Evolutionary conservation across 2,888 invertebrate genomes (phyloP), one percentile per base, ranked within the genome.

Genomic region (Drosophila mayaguana): DNA sequence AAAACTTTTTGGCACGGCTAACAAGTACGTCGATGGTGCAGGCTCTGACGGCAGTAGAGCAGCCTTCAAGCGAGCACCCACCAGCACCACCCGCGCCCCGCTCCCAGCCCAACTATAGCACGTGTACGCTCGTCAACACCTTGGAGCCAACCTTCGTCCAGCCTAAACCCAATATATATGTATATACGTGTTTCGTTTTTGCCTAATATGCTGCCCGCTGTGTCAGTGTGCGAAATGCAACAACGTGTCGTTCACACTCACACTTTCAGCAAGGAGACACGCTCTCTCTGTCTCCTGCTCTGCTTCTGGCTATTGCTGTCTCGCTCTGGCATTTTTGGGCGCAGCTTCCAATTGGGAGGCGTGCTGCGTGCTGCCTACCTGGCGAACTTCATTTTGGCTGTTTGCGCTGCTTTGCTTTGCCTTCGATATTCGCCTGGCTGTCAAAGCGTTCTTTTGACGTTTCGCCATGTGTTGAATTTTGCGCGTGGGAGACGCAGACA

Each of bases 211-310:
- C 56, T 77, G 85, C 81, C 77, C 84, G 72, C 62, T 62, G 43
- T 48, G 46, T 46, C 46, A 60, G 71, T 77, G 66, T 73, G 78
- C 71, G 79, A 79, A 84, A 89, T 86, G 86, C 86, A 86, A 86
- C 86, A 86, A 86, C 89, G 89, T 86, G 86, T 80, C 86, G 76
- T 72, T 82, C 63, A 63, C 75, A 78, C 88, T 77, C 83, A 79
- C 76, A 68, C 75, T 65, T 45, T 43, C 43, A 46, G 38, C 64
- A 43, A 50, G 46, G 40, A 12, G 34, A 38, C 42, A 28, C 40
- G 18, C 46, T 8, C 45, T 9, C 59, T 32, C 32, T 25, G 8
- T 28, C 36, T 8, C 57, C 48, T 12, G 4, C 32, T 48, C 63
- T 48, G n/a, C 36, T 16, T 46, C 25, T 16, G 8, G 1, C 22